Conservation (phyloP, 2,888 invertebrate genomes). For the Dendrolimus houi region DNA sequence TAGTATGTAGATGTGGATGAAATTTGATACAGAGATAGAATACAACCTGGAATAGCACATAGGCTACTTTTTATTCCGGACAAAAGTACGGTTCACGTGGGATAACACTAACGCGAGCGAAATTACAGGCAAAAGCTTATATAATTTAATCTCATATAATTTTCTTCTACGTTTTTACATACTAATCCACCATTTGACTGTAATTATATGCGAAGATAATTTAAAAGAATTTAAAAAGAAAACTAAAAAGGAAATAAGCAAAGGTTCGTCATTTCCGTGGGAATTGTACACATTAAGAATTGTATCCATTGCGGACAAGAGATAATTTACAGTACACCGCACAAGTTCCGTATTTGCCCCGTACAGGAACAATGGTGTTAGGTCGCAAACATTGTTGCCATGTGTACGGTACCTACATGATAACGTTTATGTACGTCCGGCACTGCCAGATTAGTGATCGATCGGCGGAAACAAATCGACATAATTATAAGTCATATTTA, state of each 20-base stretch:
- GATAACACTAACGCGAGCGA: too few relatives aligned
- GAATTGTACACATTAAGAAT: conserved; percentile 55
- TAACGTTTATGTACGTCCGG: conserved; percentile 45
- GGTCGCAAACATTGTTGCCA: conserved; percentile 14
- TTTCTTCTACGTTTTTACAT: too few relatives aligned
- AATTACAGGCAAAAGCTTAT: too few relatives aligned
- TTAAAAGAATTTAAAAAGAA: too few relatives aligned
- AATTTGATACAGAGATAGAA: too few relatives aligned
- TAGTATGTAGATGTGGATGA: too few relatives aligned
- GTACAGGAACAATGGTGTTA: conserved; percentile 7
- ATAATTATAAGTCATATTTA: not conserved
- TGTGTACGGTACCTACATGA: conserved; percentile 15
- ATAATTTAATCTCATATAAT: too few relatives aligned
- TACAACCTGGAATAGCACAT: too few relatives aligned
- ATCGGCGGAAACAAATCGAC: conserved; percentile 37
- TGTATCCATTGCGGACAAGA: conserved; percentile 51
- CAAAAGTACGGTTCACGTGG: too few relatives aligned
- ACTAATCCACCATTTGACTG: too few relatives aligned
- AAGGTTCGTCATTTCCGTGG: conserved; percentile 40
- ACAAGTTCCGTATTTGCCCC: conserved; percentile 5
- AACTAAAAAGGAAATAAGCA: conserved; percentile 19
- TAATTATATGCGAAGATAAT: too few relatives aligned
- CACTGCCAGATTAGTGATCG: conserved; percentile 50
- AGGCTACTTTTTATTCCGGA: too few relatives aligned
- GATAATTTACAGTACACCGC: conserved; percentile 28